Percentiles rank a stretch among this genome's conserved stretches.
phyloP scores from a whole-genome alignment of 1,140 invertebrate genomes.

The Lepidurus packardi region DNA sequence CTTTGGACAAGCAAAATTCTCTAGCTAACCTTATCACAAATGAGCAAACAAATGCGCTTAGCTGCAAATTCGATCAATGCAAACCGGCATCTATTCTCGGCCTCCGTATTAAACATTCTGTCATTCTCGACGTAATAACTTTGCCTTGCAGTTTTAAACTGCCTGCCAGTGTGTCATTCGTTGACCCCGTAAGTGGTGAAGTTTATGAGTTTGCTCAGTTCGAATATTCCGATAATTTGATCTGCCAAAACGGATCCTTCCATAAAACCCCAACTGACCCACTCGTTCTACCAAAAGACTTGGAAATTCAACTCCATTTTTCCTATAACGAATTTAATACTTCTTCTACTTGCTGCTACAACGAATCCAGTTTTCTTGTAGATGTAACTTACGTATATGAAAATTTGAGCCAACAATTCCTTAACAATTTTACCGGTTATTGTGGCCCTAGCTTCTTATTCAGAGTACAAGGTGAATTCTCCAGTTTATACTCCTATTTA shows the following conservation, averaged over 20 bases:
- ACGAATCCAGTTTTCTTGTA: not conserved
- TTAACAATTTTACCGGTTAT: not conserved
- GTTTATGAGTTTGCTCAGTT: not conserved
- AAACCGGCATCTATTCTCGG: not conserved
- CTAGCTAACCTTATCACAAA: not conserved
- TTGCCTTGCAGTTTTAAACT: not conserved
- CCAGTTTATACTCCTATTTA: not conserved
- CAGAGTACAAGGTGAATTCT: not conserved
- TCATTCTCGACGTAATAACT: not conserved
- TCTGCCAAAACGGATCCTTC: not conserved
- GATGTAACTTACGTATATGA: not conserved
- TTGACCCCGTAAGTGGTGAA: not conserved
- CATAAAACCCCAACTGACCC: not conserved
- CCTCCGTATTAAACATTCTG: not conserved
- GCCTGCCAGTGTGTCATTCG: not conserved
- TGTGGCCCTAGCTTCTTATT: not conserved
- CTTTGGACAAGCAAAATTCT: not conserved
- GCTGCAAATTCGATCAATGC: not conserved
- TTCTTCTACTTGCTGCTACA: not conserved
- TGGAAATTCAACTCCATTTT: not conserved
- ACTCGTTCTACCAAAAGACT: not conserved
- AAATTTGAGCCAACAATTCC: not conserved
- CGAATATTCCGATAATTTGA: not conserved
- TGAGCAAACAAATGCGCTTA: not conserved
- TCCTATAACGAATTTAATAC: not conserved